Percentiles rank a stretch among this genome's conserved stretches.
These are phyloP conservation scores for Apamea monoglypha DNA, from an alignment of 2,888 invertebrate genomes.

Conservation along the genomic window DNA sequence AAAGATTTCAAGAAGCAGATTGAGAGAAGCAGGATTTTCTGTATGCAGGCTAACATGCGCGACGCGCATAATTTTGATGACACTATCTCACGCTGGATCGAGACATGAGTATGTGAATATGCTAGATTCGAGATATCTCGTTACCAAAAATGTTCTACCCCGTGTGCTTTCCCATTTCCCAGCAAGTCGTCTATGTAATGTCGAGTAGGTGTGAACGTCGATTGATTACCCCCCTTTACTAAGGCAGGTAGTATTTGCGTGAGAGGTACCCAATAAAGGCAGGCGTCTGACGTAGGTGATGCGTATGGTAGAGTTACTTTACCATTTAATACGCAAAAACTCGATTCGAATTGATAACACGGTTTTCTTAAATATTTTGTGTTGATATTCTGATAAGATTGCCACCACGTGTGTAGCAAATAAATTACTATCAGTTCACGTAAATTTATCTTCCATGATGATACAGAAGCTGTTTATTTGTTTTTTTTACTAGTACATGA, in stretches of 20 bases:
- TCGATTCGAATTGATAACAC: neutral
- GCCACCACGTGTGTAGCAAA: neutral
- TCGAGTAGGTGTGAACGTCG: neutral
- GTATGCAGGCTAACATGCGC: neutral
- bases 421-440: slow-evolving; percentile 16
- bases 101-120: no score
- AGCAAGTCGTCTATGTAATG: neutral
- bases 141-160: neutral
- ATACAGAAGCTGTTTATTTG: slow-evolving; percentile 1
- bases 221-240: neutral
- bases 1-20: no score
- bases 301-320: no score
- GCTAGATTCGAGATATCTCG: no score
- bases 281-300: neutral
- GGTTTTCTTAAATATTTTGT: neutral
- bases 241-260: neutral
- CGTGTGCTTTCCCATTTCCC: neutral
- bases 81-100: neutral
- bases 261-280: slow-evolving; percentile 20
- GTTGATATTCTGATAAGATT: slow-evolving; percentile 12
- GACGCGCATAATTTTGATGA: neutral
- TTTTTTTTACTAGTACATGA: neutral
- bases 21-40: no score
- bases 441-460: slow-evolving; percentile 18
- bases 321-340: neutral